phyloP scores from a whole-genome alignment of 2,888 invertebrate species.

The Plagodis pulveraria region DNA sequence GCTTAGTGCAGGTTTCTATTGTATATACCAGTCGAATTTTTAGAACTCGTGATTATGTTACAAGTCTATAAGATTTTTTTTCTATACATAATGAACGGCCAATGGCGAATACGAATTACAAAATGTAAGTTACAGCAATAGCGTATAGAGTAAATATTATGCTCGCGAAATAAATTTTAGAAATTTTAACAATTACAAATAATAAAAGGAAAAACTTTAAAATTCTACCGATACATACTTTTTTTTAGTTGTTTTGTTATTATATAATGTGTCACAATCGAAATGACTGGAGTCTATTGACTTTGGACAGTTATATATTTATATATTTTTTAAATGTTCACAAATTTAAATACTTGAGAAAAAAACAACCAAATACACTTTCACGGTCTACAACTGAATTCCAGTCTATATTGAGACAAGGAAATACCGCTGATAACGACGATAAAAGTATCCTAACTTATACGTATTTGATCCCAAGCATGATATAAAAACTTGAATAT shows the following conservation, averaged over 20 bases:
- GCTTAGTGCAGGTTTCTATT: conserved; percentile 50
- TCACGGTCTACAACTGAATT: conserved; percentile 31
- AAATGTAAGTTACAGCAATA: background rate
- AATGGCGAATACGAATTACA: conserved; percentile 37
- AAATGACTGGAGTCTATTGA: too few relatives aligned
- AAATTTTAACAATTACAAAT: too few relatives aligned
- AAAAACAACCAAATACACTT: too few relatives aligned
- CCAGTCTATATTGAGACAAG: conserved; percentile 33
- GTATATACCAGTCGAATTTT: conserved; percentile 63
- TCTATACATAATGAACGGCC: conserved; percentile 38
- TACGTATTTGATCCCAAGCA: conserved; percentile 82
- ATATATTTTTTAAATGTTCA: too few relatives aligned
- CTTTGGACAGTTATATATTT: too few relatives aligned
- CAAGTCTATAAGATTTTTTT: conserved; percentile 55
- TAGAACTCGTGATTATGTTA: conserved; percentile 65
- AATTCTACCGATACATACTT: too few relatives aligned
- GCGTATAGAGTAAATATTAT: background rate
- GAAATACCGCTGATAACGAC: conserved; percentile 19
- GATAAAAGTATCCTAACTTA: conserved; percentile 65
- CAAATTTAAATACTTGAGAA: too few relatives aligned
- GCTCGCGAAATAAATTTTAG: background rate
- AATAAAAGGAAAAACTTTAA: too few relatives aligned
- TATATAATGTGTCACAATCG: too few relatives aligned
- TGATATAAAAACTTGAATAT: conserved; percentile 63
- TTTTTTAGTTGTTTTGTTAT: too few relatives aligned